Evolutionary conservation across 2,113 vertebrate genomes (phyloP).

Genomic region (Nycticebus coucang): DNA sequence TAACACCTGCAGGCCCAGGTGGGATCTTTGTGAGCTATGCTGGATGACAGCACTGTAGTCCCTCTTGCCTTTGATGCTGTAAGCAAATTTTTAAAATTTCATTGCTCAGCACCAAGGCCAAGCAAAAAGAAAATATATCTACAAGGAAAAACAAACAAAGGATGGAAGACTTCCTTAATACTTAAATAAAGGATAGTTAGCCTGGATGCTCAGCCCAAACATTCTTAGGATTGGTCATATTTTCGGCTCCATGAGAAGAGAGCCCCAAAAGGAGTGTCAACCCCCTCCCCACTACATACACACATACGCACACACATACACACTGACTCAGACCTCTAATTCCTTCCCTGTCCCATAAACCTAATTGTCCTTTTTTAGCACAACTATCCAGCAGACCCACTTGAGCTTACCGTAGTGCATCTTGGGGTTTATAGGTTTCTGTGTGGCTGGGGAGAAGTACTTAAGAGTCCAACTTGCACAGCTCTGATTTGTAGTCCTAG

Average conservation of each 20-base stretch:
- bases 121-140: neutral
- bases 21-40: neutral
- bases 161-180: neutral
- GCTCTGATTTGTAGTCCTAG: neutral
- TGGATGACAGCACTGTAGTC: neutral
- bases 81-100: neutral
- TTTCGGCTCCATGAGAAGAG: neutral
- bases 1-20: neutral
- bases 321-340: neutral
- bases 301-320: neutral
- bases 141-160: neutral
- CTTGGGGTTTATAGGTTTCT: neutral
- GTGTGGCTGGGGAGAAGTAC: neutral
- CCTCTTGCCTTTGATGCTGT: neutral
- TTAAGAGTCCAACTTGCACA: neutral
- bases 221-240: neutral
- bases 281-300: accelerated
- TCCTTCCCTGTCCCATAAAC: neutral
- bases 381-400: neutral
- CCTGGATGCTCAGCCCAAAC: neutral
- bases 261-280: neutral
- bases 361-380: neutral
- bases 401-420: neutral
- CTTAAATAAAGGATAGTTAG: neutral
- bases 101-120: neutral